phyloP scores from a whole-genome alignment of 2,113 vertebrate genomes.

The Sebastes fasciatus region DNA sequence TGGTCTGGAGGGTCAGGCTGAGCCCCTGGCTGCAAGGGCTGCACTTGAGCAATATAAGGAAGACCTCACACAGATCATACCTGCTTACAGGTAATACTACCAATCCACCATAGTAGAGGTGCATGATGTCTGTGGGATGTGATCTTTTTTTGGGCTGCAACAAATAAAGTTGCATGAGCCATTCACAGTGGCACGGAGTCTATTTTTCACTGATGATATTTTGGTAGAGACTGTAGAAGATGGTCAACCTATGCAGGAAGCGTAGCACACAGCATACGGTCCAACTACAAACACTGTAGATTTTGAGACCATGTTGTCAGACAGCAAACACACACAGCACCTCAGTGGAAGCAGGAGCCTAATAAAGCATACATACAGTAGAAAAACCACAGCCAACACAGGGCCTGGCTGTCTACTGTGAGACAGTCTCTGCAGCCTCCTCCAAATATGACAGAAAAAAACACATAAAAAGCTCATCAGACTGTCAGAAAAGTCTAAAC shows the following conservation, averaged over 20 bases:
- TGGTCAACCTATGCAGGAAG: too few species aligned
- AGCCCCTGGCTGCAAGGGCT: slow-evolving; percentile 63
- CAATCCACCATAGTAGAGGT: too few species aligned
- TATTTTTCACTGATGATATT: too few species aligned
- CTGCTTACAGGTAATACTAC: slow-evolving; percentile 71
- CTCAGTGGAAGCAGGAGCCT: slow-evolving; percentile 16
- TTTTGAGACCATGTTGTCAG: too few species aligned
- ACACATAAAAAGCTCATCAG: background rate
- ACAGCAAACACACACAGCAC: background rate
- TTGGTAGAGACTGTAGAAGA: too few species aligned
- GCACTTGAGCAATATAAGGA: slow-evolving; percentile 74
- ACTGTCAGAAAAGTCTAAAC: slow-evolving; percentile 27
- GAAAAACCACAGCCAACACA: slow-evolving; percentile 6
- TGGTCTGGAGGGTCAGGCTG: slow-evolving; percentile 49
- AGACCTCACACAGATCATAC: slow-evolving; percentile 72
- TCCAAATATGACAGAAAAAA: slow-evolving; percentile 10
- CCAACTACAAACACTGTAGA: too few species aligned
- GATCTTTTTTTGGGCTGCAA: too few species aligned
- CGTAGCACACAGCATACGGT: too few species aligned
- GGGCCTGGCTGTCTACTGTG: background rate
- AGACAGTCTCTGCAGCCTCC: slow-evolving; percentile 11
- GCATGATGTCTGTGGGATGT: too few species aligned
- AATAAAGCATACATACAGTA: slow-evolving; percentile 22
- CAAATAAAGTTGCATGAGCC: too few species aligned
- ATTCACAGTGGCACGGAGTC: too few species aligned